Conservation (phyloP, 2,113 vertebrate species). For the Opisthocomus hoazin region DNA sequence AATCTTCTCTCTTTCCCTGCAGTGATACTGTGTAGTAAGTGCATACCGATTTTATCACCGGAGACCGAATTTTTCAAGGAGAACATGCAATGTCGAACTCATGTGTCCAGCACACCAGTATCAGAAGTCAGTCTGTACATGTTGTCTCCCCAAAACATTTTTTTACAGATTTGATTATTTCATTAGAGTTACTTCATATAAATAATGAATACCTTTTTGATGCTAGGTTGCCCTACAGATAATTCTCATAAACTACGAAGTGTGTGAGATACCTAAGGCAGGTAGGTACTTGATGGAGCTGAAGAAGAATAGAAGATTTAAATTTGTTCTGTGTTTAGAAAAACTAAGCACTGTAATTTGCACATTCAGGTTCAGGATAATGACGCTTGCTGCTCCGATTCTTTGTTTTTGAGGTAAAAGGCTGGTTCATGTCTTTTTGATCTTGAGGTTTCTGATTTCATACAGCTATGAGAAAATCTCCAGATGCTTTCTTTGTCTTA, state of each 20-base stretch:
- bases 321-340: not conserved
- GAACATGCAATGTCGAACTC: not conserved
- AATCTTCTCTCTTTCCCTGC: not conserved
- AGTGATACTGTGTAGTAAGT: not conserved
- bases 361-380: not conserved
- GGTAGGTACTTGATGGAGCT: not conserved
- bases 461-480: not conserved
- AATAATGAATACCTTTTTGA: not conserved
- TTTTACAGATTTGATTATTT: not conserved
- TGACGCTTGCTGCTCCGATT: not conserved
- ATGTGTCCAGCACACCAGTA: not conserved
- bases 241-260: not conserved
- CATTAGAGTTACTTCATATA: not conserved
- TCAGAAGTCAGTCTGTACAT: not conserved
- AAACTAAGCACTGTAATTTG: not conserved
- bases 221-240: not conserved
- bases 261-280: not conserved
- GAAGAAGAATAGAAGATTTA: not conserved
- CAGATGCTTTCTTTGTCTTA: not conserved
- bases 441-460: constrained; percentile 9
- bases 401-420: not conserved
- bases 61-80: not conserved
- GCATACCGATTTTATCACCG: not conserved
- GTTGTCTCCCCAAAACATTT: not conserved
- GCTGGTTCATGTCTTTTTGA: not conserved